These are phyloP conservation scores for Tortricodes alternella DNA, from an alignment of 2,888 invertebrate species.

Conservation along the genomic window DNA sequence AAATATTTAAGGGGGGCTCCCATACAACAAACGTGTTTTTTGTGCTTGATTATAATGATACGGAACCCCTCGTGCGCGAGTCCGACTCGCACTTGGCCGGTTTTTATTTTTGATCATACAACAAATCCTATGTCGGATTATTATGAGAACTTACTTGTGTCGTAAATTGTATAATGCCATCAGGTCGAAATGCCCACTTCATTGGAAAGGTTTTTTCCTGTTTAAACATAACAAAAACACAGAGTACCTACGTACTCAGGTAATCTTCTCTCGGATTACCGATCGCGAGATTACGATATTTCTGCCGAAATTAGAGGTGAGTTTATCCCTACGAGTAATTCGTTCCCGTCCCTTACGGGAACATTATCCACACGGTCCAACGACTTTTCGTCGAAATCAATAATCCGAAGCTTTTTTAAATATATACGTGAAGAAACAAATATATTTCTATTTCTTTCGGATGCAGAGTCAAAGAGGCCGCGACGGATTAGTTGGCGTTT, in stretches of 20 bases:
- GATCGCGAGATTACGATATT: conserved; percentile 56
- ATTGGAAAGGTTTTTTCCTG: conserved; percentile 30
- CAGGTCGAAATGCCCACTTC: conserved; percentile 23
- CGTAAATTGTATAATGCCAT: conserved; percentile 9
- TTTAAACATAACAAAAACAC: conserved; percentile 37
- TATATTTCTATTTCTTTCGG: conserved; percentile 56
- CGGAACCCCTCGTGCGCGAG: no score
- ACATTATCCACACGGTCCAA: conserved; percentile 71
- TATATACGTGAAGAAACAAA: conserved; percentile 71
- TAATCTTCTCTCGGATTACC: conserved; percentile 58
- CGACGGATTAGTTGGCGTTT: conserved; percentile 67
- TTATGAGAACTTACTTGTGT: no score
- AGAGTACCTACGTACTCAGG: conserved; percentile 46
- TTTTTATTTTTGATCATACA: not conserved
- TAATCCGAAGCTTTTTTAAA: conserved; percentile 75
- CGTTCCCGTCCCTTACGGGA: conserved; percentile 68
- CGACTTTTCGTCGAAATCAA: conserved; percentile 75
- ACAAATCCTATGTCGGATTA: no score
- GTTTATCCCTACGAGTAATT: conserved; percentile 79
- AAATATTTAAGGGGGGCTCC: no score
- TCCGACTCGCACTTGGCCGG: no score
- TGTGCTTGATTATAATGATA: no score
- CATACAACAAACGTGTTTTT: no score
- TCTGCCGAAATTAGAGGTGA: conserved; percentile 69
- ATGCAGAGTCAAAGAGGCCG: conserved; percentile 73